A percentile compares a stretch with the other conserved stretches of the same genome.
Evolutionary conservation across 2,888 invertebrate genomes (phyloP).

Genomic region (Apodemia zela): DNA sequence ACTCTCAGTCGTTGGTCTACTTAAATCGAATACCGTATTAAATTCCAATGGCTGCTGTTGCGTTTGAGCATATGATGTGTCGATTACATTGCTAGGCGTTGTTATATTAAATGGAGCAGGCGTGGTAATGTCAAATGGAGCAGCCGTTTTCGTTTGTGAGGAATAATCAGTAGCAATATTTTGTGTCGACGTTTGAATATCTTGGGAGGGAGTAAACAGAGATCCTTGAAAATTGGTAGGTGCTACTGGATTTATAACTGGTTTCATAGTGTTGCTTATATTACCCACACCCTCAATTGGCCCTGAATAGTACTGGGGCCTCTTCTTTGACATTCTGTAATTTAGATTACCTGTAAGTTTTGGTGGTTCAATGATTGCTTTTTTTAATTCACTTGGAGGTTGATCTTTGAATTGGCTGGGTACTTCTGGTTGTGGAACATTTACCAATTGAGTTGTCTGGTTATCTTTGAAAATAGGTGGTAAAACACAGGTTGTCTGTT

Average conservation of each 20-base stretch:
- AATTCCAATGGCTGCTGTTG: slow-evolving; percentile 38
- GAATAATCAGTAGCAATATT: slow-evolving; percentile 36
- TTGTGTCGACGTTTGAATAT: slow-evolving; percentile 25
- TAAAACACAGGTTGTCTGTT: neutral
- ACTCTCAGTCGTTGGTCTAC: slow-evolving; percentile 49
- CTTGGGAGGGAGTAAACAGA: slow-evolving; percentile 50
- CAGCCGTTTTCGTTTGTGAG: slow-evolving; percentile 19
- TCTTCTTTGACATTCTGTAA: slow-evolving; percentile 65
- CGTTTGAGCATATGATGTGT: slow-evolving; percentile 34
- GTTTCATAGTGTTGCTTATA: slow-evolving; percentile 63
- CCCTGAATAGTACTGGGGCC: slow-evolving; percentile 71
- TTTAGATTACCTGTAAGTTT: slow-evolving; percentile 51
- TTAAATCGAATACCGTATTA: slow-evolving; percentile 61
- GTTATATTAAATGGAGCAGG: slow-evolving; percentile 40
- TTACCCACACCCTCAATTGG: slow-evolving; percentile 67
- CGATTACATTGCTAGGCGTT: slow-evolving; percentile 29
- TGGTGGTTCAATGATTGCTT: slow-evolving; percentile 55
- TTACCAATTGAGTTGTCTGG: slow-evolving; percentile 13
- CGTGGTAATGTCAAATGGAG: slow-evolving; percentile 40
- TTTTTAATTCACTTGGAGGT: slow-evolving; percentile 38
- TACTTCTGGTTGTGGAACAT: slow-evolving; percentile 20
- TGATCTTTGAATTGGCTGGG: slow-evolving; percentile 19
- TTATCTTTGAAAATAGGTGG: neutral
- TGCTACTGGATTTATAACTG: slow-evolving; percentile 46
- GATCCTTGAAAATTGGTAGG: slow-evolving; percentile 48